Evolutionary conservation across 2,113 vertebrate genomes (phyloP), one percentile per base, ranked within the genome.

Genomic region (Odocoileus virginianus): DNA sequence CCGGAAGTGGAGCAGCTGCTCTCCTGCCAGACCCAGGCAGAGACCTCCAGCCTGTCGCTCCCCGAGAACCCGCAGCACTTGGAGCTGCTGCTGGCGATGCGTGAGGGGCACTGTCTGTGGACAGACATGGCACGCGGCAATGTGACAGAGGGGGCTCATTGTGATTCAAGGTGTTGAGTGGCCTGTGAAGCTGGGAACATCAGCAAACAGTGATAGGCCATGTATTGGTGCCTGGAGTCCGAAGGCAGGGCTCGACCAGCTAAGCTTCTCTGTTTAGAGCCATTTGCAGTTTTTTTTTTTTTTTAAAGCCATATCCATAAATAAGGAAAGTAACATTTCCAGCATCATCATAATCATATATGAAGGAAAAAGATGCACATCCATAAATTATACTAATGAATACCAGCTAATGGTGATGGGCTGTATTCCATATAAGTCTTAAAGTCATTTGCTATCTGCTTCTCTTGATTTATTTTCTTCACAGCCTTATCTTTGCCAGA

Each of bases 341-440:
- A 96, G 78, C 76, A 91, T 92, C 82, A 47, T 97, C 96, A 96
- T 96, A 92, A 67, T 97, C 94, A 57, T 91, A 83, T 81, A 52
- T 45, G 95, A 94, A 95, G 92, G 74, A 91, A 91, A 88, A 30
- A 52, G 91, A 94, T 40, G 16, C 40, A 45, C 57, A 60, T 33
- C 40, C 67, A 76, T 94, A 95, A 97, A 92, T 97, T 95, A 96
- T 47, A 33, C 84, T 96, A 95, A 98, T 90, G 92, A 93, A 92
- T 40, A 40, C 40, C 40, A 19, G 79, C 85, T 96, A 92, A 90
- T 87, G 92, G 92, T 11, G 33, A 87, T 87, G n/a, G 0, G 2
- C 94, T 74, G 30, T 55, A 64, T 76, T 89, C 17, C 60, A 23
- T 87, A 55, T 87, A 81, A 15, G 71, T 90, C 95, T 94, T 79